Evolutionary conservation across 2,888 invertebrate species (phyloP).

Genomic region (Meandrusa payeni): DNA sequence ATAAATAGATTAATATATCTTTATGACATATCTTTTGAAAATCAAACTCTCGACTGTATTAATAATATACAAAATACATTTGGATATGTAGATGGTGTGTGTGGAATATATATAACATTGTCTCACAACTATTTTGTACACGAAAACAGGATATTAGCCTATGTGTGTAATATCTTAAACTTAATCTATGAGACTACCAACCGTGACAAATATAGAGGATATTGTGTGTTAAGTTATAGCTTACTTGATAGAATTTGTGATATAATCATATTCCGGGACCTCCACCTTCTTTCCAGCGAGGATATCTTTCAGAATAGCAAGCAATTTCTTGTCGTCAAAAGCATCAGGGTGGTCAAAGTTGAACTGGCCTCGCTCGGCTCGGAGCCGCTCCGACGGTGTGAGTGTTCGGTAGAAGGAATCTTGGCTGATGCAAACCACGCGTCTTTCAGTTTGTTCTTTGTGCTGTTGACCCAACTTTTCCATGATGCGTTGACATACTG

Average conservation of each 20-base stretch:
- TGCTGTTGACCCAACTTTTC: conserved; percentile 96
- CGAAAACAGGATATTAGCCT: too few relatives aligned
- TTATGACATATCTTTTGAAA: too few relatives aligned
- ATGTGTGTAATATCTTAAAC: too few relatives aligned
- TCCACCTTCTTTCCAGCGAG: conserved; percentile 92
- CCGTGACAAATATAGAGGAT: too few relatives aligned
- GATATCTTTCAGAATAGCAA: conserved; percentile 89
- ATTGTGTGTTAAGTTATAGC: too few relatives aligned
- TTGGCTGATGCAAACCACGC: conserved; percentile 96
- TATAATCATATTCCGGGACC: conserved; percentile 96
- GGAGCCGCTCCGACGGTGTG: conserved; percentile 87
- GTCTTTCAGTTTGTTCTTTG: conserved; percentile 92
- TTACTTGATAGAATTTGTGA: conserved; percentile 91
- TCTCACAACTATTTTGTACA: too few relatives aligned
- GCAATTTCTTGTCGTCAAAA: conserved; percentile 93
- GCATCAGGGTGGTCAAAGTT: conserved; percentile 99
- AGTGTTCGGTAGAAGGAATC: conserved; percentile 98
- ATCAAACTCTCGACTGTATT: too few relatives aligned
- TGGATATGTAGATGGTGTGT: too few relatives aligned
- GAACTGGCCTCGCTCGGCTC: conserved; percentile 93
- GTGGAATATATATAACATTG: too few relatives aligned
- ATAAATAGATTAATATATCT: too few relatives aligned
- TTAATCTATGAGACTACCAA: too few relatives aligned
- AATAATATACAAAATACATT: too few relatives aligned
- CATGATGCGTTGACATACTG: conserved; percentile 98